These are phyloP conservation scores for Holacanthella duospinosa DNA, from an alignment of 2,888 invertebrate genomes.

Conservation along the genomic window DNA sequence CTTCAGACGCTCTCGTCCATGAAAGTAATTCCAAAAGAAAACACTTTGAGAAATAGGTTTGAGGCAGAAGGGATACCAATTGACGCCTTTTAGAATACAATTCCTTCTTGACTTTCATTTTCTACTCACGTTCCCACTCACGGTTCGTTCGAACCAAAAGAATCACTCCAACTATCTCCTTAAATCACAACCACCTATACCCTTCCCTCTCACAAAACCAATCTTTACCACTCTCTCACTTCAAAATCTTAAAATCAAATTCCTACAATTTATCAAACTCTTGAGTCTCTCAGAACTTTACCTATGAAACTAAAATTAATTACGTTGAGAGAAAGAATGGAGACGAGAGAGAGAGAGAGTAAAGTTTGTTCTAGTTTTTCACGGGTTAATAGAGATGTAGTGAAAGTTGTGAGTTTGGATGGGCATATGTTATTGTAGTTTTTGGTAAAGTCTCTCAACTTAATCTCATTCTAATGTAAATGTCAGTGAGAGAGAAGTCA, in stretches of 20 bases:
- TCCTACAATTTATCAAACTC: no score
- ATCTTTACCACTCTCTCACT: no score
- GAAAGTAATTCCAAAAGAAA: neutral
- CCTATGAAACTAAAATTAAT: neutral
- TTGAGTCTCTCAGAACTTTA: no score
- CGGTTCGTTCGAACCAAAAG: neutral
- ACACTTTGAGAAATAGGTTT: neutral
- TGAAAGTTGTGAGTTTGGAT: no score
- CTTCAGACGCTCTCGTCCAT: constrained; percentile 1
- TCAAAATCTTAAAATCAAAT: no score
- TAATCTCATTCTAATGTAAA: neutral
- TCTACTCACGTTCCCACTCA: neutral
- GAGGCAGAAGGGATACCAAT: neutral
- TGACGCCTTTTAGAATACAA: neutral
- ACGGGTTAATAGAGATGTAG: neutral
- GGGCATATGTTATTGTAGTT: no score
- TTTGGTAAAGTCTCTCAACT: neutral
- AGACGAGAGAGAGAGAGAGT: no score
- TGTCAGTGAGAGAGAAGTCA: neutral
- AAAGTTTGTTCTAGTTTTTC: neutral
- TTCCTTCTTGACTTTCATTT: neutral
- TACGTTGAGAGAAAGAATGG: no score
- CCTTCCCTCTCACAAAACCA: no score
- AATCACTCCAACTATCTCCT: neutral
- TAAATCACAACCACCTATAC: neutral